Percentiles rank a stretch among this genome's conserved stretches.
Conservation (phyloP, 2,113 vertebrate species). For the Sclerurus mexicanus region DNA sequence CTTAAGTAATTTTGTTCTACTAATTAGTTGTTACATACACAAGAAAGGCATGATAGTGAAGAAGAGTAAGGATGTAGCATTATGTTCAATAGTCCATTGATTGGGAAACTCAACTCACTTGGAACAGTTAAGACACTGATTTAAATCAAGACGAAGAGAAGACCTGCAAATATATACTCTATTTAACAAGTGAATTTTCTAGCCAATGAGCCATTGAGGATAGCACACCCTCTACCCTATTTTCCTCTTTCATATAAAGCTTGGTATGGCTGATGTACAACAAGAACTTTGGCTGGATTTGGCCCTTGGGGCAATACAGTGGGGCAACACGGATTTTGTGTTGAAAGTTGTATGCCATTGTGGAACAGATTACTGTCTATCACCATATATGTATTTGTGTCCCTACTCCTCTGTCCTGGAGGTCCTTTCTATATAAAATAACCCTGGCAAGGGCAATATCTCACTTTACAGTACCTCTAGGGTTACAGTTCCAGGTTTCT, state of each 20-base stretch:
- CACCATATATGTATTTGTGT: not conserved
- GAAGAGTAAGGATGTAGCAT: not conserved
- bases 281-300: not conserved
- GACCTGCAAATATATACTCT: conserved; percentile 23
- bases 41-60: not conserved
- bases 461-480: not conserved
- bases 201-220: conserved; percentile 26
- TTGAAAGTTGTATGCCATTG: not conserved
- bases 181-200: conserved; percentile 45
- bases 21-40: not conserved
- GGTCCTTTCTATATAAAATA: not conserved
- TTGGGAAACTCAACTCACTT: conserved; percentile 17
- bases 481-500: not conserved
- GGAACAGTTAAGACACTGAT: conserved; percentile 24
- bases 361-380: not conserved
- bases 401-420: not conserved
- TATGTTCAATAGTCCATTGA: conserved; percentile 25
- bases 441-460: not conserved
- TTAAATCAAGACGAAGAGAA: not conserved
- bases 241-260: not conserved
- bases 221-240: not conserved
- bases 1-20: conserved; percentile 12
- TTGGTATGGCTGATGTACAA: not conserved
- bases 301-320: not conserved
- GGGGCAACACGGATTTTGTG: not conserved